These are phyloP conservation scores for Lasioglossum villosulum DNA, from an alignment of 2,888 invertebrate species.

Conservation along the genomic window DNA sequence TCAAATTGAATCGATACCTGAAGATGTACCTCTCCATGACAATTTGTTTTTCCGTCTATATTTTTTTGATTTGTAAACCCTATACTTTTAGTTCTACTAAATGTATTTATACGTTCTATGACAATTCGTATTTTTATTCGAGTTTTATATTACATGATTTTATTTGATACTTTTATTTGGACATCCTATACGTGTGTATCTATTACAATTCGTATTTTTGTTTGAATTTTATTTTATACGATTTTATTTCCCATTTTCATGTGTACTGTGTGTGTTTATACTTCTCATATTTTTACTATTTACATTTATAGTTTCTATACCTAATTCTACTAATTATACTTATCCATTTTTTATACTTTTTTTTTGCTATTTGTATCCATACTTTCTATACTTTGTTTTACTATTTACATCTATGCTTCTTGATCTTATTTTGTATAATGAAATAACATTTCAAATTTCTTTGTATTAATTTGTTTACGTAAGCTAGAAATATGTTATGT, in stretches of 20 bases:
- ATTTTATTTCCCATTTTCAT: not conserved
- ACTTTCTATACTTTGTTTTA: too few species aligned
- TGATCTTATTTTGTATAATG: too few species aligned
- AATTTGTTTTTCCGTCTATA: too few species aligned
- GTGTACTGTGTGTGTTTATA: not conserved
- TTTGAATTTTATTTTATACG: not conserved
- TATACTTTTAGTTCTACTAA: too few species aligned
- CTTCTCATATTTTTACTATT: not conserved
- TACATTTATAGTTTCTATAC: not conserved
- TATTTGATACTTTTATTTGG: not conserved
- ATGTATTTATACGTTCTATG: not conserved
- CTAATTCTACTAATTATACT: too few species aligned
- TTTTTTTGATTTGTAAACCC: too few species aligned
- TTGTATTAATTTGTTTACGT: not conserved
- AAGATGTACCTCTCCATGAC: too few species aligned
- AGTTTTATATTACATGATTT: not conserved
- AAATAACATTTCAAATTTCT: too few species aligned
- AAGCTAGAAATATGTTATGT: too few species aligned
- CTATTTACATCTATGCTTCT: too few species aligned
- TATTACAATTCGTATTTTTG: not conserved
- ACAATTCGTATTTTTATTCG: not conserved
- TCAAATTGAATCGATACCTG: not conserved
- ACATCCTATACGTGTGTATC: not conserved
- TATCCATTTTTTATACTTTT: too few species aligned
- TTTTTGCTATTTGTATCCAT: too few species aligned